These are phyloP conservation scores for Agelastica alni DNA, from an alignment of 2,888 invertebrate species.

Conservation along the genomic window DNA sequence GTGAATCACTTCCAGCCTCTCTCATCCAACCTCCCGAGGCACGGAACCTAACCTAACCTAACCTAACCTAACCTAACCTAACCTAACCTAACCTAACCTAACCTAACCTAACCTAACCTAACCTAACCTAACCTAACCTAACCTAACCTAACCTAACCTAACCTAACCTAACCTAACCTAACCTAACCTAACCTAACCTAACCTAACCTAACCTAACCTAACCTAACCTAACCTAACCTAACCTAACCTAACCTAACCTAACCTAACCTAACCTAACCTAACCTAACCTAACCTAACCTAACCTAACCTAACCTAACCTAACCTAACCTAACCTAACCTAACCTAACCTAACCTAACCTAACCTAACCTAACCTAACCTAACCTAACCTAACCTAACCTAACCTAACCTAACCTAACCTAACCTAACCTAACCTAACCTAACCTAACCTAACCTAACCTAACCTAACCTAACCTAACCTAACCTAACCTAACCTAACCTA, in stretches of 20 bases:
- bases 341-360: not conserved
- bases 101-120: constrained; percentile 3
- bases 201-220: not conserved
- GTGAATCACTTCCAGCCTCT: too few species aligned
- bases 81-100: constrained; percentile 18
- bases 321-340: not conserved
- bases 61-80: constrained; percentile 17
- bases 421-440: not conserved
- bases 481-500: not conserved
- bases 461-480: not conserved
- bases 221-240: not conserved
- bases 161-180: constrained; percentile 18
- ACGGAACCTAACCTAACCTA: too few species aligned
- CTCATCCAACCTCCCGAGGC: too few species aligned
- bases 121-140: constrained; percentile 19
- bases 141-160: constrained; percentile 19
- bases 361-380: not conserved
- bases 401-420: not conserved
- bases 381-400: not conserved
- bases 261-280: not conserved
- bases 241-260: not conserved
- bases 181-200: constrained; percentile 13
- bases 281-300: not conserved
- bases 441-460: not conserved
- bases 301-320: not conserved